Evolutionary conservation across 2,888 invertebrate species (phyloP).

Genomic region (Tetheella fluctuosa): DNA sequence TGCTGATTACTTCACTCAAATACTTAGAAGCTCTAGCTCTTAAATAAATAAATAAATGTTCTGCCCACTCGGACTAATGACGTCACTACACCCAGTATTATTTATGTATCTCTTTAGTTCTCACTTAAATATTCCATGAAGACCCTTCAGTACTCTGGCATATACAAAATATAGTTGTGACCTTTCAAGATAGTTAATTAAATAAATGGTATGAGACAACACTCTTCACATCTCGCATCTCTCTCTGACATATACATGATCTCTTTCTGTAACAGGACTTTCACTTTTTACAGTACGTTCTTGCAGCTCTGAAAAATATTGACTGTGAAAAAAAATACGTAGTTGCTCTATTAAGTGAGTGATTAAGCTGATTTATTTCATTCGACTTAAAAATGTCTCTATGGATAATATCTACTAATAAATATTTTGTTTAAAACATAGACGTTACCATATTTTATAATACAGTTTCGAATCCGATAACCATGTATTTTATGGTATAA

Average conservation of each 20-base stretch:
- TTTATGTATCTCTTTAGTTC: constrained; percentile 27
- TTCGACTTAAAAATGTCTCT: no score
- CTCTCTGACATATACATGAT: constrained; percentile 38
- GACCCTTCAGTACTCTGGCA: neutral
- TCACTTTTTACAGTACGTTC: no score
- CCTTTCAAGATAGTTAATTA: constrained; percentile 61
- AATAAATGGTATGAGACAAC: constrained; percentile 57
- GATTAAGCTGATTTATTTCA: no score
- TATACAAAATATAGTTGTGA: constrained; percentile 16
- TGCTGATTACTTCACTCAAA: no score
- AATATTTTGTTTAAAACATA: no score
- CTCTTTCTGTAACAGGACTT: neutral
- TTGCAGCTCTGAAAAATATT: no score
- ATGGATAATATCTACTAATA: no score
- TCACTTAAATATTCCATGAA: constrained; percentile 9
- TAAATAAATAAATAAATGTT: neutral
- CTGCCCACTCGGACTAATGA: neutral
- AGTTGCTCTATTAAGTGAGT: no score
- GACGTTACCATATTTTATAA: no score
- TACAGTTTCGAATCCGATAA: no score
- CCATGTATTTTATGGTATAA: no score
- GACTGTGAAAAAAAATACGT: no score
- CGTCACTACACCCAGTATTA: neutral
- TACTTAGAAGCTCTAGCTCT: neutral
- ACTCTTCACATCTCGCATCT: constrained; percentile 53